phyloP scores from a whole-genome alignment of 2,888 invertebrate species.

The Myopa tessellatipennis region DNA sequence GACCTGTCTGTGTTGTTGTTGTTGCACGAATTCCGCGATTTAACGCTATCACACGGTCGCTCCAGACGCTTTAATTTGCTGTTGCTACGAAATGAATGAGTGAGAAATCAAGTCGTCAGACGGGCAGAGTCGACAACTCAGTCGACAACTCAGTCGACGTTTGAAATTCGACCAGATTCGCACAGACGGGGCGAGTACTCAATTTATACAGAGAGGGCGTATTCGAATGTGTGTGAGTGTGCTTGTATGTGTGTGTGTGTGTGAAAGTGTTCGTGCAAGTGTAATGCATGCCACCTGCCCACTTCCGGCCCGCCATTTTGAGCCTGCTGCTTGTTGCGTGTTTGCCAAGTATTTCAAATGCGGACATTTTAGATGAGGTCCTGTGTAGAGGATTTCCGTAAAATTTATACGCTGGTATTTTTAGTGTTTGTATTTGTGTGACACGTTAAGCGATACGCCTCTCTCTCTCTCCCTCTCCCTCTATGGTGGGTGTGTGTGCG shows the following conservation, averaged over 20 bases:
- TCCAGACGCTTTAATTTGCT: neutral
- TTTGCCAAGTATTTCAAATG: conserved; percentile 24
- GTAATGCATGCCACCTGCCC: conserved; percentile 24
- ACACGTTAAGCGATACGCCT: too few species aligned
- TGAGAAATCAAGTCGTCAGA: too few species aligned
- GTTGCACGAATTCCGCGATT: too few species aligned
- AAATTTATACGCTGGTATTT: conserved; percentile 3
- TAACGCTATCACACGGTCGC: too few species aligned
- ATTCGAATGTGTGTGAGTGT: neutral
- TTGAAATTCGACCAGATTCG: neutral
- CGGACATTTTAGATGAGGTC: conserved; percentile 34
- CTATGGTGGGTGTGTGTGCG: conserved; percentile 7
- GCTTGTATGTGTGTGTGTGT: conserved; percentile 7
- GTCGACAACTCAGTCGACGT: neutral
- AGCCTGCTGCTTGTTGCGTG: conserved; percentile 32
- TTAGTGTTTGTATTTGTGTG: conserved; percentile 1
- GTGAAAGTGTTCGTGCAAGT: neutral
- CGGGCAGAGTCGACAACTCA: too few species aligned
- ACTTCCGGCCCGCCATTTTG: conserved; percentile 27
- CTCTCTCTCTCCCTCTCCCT: too few species aligned
- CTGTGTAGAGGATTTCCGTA: conserved; percentile 26
- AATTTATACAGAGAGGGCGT: too few species aligned
- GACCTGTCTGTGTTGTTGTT: too few species aligned
- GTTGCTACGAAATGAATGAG: neutral
- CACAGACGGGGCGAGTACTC: too few species aligned